A percentile compares a stretch with the other conserved stretches of the same genome.
These are phyloP conservation scores for Pituophis catenifer DNA, from an alignment of 2,113 vertebrate species.

Conservation along the genomic window DNA sequence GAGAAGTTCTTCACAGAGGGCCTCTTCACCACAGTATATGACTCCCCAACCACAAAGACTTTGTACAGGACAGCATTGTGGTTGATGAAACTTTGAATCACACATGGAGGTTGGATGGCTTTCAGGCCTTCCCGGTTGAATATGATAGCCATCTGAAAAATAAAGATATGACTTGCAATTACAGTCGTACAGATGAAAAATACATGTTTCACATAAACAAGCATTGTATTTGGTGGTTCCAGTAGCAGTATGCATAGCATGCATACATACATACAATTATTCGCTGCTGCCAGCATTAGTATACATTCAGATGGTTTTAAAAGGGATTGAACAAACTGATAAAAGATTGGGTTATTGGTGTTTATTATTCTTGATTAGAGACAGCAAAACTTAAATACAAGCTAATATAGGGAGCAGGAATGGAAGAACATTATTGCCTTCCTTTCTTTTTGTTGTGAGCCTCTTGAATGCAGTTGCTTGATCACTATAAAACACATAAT, in stretches of 20 bases:
- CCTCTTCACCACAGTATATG: conserved; percentile 93
- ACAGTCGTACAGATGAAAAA: neutral
- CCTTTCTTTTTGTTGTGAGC: neutral
- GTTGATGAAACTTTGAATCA: conserved; percentile 98
- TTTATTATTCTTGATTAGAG: neutral
- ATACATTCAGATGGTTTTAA: neutral
- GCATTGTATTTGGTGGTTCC: neutral
- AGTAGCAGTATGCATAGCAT: neutral
- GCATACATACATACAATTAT: neutral
- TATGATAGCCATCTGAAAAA: conserved; percentile 93
- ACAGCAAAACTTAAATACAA: neutral
- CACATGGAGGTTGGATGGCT: conserved; percentile 88
- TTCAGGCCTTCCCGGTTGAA: conserved; percentile 94
- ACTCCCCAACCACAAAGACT: conserved; percentile 96
- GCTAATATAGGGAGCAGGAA: neutral
- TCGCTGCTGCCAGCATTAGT: neutral
- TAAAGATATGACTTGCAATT: neutral
- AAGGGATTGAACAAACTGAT: neutral
- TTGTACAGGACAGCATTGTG: conserved; percentile 97
- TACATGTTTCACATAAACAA: neutral
- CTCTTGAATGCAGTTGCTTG: neutral
- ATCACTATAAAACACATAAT: neutral
- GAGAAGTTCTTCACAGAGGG: conserved; percentile 98
- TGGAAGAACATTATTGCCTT: neutral
- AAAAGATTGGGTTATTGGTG: neutral